A percentile compares a stretch with the other conserved stretches of the same genome.
These are phyloP conservation scores for Lepidostoma basale DNA, from an alignment of 1,140 invertebrate species.

Conservation along the genomic window DNA sequence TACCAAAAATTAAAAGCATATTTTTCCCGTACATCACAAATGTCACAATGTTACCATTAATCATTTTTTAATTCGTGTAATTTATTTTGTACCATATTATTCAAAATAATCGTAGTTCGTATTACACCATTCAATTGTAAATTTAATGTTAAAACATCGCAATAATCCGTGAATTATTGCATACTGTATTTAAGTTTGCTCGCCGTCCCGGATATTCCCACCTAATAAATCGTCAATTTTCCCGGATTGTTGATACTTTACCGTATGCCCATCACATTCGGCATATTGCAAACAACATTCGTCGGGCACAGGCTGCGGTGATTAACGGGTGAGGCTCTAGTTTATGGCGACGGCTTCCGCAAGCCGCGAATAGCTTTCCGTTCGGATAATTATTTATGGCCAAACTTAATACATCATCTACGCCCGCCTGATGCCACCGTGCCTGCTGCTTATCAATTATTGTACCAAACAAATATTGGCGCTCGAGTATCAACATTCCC, in stretches of 20 bases:
- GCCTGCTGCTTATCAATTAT: slow-evolving; percentile 17
- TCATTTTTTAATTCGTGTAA: no score
- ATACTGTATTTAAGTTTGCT: no score
- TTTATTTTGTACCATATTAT: no score
- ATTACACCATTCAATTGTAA: no score
- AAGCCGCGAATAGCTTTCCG: slow-evolving; percentile 9
- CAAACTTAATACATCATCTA: no score
- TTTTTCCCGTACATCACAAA: no score
- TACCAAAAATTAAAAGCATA: no score
- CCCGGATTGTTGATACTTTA: background rate
- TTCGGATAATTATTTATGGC: slow-evolving; percentile 6
- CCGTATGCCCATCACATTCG: background rate
- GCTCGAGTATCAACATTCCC: background rate
- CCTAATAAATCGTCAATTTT: background rate
- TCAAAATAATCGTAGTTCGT: no score
- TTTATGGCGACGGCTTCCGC: slow-evolving; percentile 17
- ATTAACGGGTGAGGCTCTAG: slow-evolving; percentile 5
- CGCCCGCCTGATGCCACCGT: slow-evolving; percentile 1
- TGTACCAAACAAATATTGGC: background rate
- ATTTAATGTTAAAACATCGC: no score
- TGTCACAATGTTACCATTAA: no score
- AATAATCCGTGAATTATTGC: no score
- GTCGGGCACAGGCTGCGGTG: background rate
- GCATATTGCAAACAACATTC: background rate
- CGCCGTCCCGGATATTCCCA: no score